Conservation (phyloP, 2,888 invertebrate species). For the Thereva unica region DNA sequence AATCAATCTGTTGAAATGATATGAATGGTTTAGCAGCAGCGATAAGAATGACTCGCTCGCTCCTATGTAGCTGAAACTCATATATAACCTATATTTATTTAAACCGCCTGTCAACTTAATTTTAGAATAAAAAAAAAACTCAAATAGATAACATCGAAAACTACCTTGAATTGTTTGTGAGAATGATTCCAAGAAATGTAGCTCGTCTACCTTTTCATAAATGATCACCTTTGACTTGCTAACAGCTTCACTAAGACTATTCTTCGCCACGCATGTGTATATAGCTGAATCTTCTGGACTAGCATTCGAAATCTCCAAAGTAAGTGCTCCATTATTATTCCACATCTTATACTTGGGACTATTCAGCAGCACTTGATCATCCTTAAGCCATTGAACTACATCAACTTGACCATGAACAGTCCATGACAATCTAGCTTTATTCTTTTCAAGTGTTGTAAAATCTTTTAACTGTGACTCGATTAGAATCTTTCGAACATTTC, state of each 20-base stretch:
- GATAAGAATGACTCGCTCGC: too few relatives aligned
- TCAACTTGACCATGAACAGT: slow-evolving; percentile 74
- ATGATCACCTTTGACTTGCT: slow-evolving; percentile 72
- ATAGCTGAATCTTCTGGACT: slow-evolving; percentile 72
- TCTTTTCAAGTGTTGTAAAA: slow-evolving; percentile 73
- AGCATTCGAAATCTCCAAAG: slow-evolving; percentile 73
- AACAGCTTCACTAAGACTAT: slow-evolving; percentile 70
- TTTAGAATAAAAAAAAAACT: too few relatives aligned
- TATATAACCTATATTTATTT: too few relatives aligned
- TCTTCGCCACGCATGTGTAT: slow-evolving; percentile 77
- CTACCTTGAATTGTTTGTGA: slow-evolving; percentile 52
- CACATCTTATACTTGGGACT: slow-evolving; percentile 61
- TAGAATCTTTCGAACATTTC: slow-evolving; percentile 62
- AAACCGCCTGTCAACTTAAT: too few relatives aligned
- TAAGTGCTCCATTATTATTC: slow-evolving; percentile 69
- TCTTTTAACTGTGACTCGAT: slow-evolving; percentile 77
- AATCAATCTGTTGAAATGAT: background rate
- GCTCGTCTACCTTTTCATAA: slow-evolving; percentile 57
- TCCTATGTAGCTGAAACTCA: too few relatives aligned
- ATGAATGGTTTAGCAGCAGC: too few relatives aligned
- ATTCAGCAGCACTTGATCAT: slow-evolving; percentile 63
- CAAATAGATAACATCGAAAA: slow-evolving; percentile 2
- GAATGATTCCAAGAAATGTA: slow-evolving; percentile 50
- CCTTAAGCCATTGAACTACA: slow-evolving; percentile 73
- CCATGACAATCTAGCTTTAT: slow-evolving; percentile 77